These are phyloP conservation scores for Dryocosmus kuriphilus DNA, from an alignment of 2,888 invertebrate genomes.

Conservation along the genomic window DNA sequence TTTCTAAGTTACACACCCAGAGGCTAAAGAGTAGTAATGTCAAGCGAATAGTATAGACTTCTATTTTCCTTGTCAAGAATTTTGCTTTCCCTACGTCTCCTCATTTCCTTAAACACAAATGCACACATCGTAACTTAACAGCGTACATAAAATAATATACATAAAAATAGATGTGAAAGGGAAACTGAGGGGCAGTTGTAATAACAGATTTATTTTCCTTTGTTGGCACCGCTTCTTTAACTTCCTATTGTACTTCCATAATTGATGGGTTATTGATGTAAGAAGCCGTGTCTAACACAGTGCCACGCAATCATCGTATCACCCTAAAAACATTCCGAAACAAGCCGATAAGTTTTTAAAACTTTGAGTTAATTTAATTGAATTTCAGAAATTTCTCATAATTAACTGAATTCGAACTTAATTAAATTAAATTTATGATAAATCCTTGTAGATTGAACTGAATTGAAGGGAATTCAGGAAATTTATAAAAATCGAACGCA, in stretches of 20 bases:
- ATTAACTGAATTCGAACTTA: no score
- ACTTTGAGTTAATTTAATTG: no score
- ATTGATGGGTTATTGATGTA: neutral
- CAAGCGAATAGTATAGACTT: neutral
- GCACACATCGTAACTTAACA: neutral
- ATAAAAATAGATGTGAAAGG: neutral
- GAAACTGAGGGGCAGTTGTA: neutral
- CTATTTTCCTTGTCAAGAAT: conserved; percentile 2
- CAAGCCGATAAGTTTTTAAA: no score
- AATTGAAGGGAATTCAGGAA: no score
- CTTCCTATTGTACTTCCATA: neutral
- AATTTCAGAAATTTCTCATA: no score
- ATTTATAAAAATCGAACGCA: no score
- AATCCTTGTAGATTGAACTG: no score
- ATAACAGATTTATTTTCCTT: neutral
- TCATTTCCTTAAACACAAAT: neutral
- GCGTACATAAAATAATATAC: neutral
- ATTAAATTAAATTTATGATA: no score
- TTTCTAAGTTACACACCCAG: conserved; percentile 67
- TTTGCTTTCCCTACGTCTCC: neutral
- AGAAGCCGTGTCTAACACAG: neutral
- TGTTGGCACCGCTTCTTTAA: neutral
- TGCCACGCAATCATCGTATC: no score
- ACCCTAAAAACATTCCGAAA: no score
- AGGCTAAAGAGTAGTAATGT: conserved; percentile 46